These are phyloP conservation scores for Lamproptera curius DNA, from an alignment of 2,888 invertebrate genomes.

Conservation along the genomic window DNA sequence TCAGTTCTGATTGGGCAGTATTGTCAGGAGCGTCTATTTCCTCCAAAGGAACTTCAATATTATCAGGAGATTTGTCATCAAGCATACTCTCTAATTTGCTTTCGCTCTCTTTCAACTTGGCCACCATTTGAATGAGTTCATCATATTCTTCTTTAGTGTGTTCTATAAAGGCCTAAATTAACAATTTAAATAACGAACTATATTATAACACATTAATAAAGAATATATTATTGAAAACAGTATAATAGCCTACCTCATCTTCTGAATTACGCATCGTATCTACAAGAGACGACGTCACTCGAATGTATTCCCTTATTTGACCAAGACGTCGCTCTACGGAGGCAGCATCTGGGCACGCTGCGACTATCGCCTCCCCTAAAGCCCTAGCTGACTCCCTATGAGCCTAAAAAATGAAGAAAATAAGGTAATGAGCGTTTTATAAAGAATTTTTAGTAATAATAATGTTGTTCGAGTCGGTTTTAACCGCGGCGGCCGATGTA, in stretches of 20 bases:
- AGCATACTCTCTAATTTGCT: slow-evolving; percentile 80
- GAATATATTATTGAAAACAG: slow-evolving; percentile 23
- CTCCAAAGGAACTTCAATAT: slow-evolving; percentile 54
- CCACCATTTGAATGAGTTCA: slow-evolving; percentile 81
- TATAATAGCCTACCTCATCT: slow-evolving; percentile 76
- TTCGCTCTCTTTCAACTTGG: slow-evolving; percentile 84
- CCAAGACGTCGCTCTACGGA: slow-evolving; percentile 83
- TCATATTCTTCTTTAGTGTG: slow-evolving; percentile 77
- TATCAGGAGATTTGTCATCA: slow-evolving; percentile 50
- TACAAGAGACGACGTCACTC: slow-evolving; percentile 83
- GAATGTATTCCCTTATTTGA: slow-evolving; percentile 85
- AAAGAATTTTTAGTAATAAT: too few species aligned
- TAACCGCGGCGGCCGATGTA: too few species aligned
- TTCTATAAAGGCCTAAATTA: slow-evolving; percentile 71
- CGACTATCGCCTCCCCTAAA: slow-evolving; percentile 67
- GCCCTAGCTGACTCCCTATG: slow-evolving; percentile 67
- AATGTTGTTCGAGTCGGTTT: too few species aligned
- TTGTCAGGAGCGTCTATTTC: slow-evolving; percentile 32
- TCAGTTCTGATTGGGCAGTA: slow-evolving; percentile 28
- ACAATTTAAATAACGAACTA: slow-evolving; percentile 35
- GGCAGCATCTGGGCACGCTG: slow-evolving; percentile 79
- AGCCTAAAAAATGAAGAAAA: slow-evolving; percentile 35
- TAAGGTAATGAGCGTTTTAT: too few species aligned
- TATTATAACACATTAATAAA: neutral
- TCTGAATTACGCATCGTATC: slow-evolving; percentile 83